Base-by-base conservation (phyloP, 2,888 invertebrate species). In the Mylabris sibirica region DNA sequence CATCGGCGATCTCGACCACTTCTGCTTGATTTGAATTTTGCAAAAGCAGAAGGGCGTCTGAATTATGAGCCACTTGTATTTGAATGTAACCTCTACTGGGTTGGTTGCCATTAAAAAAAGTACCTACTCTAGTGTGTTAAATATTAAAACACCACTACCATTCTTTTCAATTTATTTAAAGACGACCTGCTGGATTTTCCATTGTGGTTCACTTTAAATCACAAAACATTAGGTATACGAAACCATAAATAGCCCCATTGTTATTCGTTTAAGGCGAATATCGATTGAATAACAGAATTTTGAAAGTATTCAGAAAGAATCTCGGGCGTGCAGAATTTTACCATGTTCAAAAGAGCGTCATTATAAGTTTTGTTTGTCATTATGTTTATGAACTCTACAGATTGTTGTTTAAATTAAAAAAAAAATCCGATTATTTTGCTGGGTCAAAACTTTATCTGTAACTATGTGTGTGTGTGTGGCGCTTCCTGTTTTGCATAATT, bases 401-500 rank as follows among this genome's bases (percentile, higher is more conserved):
- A 30, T 30, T 30, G 30, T 30, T 30, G 30, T 30, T 1, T 0
- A 3, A 30, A 30, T 30, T 30, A 8, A 30, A 30, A 30, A 6
- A 3, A 30, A 30, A 30, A 4, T 4, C 30, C 30, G 30, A n/a
- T n/a, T n/a, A n/a, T n/a, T n/a, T n/a, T n/a, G n/a, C n/a, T n/a
- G n/a, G n/a, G 30, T 30, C 30, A 30, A 30, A 30, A 30, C 30
- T 30, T 30, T 3, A 30, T 30, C 8, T 30, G 30, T 30, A 30
- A 30, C 30, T n/a, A n/a, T n/a, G 11, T 44, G 44, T 17, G 44
- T 41, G 5, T 41, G 41, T 8, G n/a, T n/a, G n/a, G 49, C 20
- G 9, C 17, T 49, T 49, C 49, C 49, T 49, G 49, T 24, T 57
- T 57, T 57, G 57, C 57, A 24, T 57, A 57, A 57, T 57, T 57